Percentiles rank a stretch among this genome's conserved stretches.
phyloP scores from a whole-genome alignment of 1,140 invertebrate genomes.

The Drosophila sturtevanti region DNA sequence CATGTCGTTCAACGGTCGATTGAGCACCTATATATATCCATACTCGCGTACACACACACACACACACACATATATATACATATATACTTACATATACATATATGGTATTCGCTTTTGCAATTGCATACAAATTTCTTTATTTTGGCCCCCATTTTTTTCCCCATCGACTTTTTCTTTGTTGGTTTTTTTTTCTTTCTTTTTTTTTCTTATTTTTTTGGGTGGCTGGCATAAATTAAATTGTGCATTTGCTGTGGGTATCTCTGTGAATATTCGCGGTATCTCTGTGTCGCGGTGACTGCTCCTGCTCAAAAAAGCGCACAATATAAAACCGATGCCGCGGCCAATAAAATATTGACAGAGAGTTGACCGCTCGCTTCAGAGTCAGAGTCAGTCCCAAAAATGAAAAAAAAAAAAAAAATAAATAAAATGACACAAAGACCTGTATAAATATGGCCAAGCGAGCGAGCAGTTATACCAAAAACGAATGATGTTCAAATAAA shows the following conservation, averaged over 20 bases:
- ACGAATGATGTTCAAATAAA: not conserved
- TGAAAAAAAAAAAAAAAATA: too few species aligned
- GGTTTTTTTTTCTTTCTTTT: not conserved
- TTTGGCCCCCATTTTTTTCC: conserved; percentile 1
- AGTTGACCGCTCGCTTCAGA: conserved; percentile 26
- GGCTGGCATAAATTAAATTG: conserved; percentile 56
- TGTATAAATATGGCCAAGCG: conserved; percentile 39
- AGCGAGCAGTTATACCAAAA: not conserved
- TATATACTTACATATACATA: not conserved
- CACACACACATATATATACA: not conserved
- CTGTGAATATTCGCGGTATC: conserved; percentile 24
- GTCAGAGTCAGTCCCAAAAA: too few species aligned
- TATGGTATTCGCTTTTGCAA: not conserved
- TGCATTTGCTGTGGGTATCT: conserved; percentile 29
- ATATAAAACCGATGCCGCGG: conserved; percentile 33
- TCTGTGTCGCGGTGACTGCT: conserved; percentile 7
- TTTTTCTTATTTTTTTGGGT: conserved; percentile 9
- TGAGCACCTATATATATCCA: conserved; percentile 21
- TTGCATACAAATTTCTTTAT: conserved; percentile 13
- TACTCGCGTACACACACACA: not conserved
- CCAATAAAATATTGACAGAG: conserved; percentile 65
- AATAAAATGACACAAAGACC: conserved; percentile 26
- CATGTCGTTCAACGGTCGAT: conserved; percentile 15
- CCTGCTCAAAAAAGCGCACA: conserved; percentile 3
- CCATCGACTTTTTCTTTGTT: conserved; percentile 3